Base-by-base conservation (phyloP, 2,888 invertebrate genomes). In the Loripinus fragilis region DNA sequence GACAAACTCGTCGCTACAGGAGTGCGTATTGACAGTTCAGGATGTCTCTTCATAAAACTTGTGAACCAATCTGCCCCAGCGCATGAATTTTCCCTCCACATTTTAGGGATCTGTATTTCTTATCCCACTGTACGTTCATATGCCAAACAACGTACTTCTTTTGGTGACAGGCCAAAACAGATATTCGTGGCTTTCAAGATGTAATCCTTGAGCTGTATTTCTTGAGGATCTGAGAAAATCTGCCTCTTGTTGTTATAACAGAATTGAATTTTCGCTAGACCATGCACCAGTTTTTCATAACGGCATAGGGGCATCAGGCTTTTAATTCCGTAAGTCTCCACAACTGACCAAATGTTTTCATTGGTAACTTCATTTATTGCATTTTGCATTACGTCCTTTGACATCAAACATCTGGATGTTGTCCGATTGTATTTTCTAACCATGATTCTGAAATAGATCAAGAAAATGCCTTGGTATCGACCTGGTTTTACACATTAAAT, bases 21-120 rank as follows among this genome's bases (percentile, higher is more conserved):
- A 8, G 45, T 45, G 8, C 45, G 8, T 12, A 45, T 20, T 12
- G 45, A 8, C 3, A 45, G 45, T 5, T 38, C 38, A 0, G 65
- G 60, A 70, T 85, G 73, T 28, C 83, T 52, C n/a, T 45, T 45
- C 15, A 45, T 12, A 17, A 45, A 38, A 12, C 42, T 60, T 17
- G 50, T 12, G 45, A 45, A 45, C 45, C 45, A 45, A 20, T 45
- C 45, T 5, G n/a, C 2, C 20, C 45, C 45, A 20, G 45, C 45
- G 3, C n/a, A 20, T 45, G 8, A 15, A 45, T 45, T 45, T 17
- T 45, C 10, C 20, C 2, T 45, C 45, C 45, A 45, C n/a, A 12
- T 8, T 10, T 70, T 48, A 17, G 83, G 77, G 15, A 45, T 45
- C 3, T 5, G 8, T 12, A 12, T 20, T 45, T 2, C 15, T 15